Evolutionary conservation across 1,140 invertebrate species (phyloP).

Genomic region (Pentalonia nigronervosa): DNA sequence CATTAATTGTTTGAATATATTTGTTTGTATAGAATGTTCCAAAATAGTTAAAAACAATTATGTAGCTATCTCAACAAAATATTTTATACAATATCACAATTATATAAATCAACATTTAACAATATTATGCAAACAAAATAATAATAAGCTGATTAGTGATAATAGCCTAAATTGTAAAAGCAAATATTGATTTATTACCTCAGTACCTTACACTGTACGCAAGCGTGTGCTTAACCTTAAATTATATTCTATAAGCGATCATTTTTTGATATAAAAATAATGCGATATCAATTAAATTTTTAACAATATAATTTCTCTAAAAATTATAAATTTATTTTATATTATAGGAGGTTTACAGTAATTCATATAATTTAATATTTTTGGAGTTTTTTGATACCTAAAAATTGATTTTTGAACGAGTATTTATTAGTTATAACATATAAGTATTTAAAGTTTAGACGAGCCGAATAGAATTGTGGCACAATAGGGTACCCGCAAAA

Average conservation of each 20-base stretch:
- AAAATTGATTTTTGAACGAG: no score
- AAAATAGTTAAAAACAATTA: background rate
- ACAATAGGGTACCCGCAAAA: no score
- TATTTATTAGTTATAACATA: no score
- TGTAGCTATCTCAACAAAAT: background rate
- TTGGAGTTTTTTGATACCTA: no score
- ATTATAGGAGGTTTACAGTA: no score
- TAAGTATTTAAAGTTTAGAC: no score
- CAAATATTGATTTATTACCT: background rate
- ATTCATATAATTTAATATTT: no score
- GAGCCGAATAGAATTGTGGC: no score
- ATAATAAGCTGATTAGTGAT: background rate
- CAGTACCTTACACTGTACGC: background rate
- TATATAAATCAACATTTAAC: background rate
- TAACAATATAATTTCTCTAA: no score
- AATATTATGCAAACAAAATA: background rate
- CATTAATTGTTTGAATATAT: background rate
- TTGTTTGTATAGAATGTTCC: background rate
- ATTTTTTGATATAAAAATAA: background rate
- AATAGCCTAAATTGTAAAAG: background rate
- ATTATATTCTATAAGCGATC: background rate
- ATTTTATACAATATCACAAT: background rate
- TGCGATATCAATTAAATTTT: no score
- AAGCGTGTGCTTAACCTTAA: no score
- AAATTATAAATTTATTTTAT: no score